phyloP scores from a whole-genome alignment of 2,888 invertebrate species.

The Oxycera nigricornis region DNA sequence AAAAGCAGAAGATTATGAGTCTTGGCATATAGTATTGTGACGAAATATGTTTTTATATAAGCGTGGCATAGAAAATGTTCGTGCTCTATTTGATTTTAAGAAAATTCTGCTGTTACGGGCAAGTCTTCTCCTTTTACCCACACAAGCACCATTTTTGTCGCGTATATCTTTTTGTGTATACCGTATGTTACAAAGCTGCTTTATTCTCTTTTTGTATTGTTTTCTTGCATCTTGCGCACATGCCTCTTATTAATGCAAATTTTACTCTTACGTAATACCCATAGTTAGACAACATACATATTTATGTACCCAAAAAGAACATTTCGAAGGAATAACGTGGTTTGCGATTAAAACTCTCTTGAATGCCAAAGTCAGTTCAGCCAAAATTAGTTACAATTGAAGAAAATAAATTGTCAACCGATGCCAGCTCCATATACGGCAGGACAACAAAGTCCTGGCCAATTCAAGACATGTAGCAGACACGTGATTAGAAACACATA shows the following conservation, averaged over 20 bases:
- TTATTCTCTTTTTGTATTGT: conserved; percentile 13
- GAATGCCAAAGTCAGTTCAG: too few relatives aligned
- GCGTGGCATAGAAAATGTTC: conserved; percentile 8
- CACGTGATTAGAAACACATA: too few relatives aligned
- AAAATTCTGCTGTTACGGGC: conserved; percentile 7
- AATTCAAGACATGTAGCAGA: too few relatives aligned
- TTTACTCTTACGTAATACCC: conserved; percentile 22
- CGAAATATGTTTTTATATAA: conserved; percentile 2
- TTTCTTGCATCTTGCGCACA: conserved; percentile 18
- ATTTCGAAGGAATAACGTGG: too few relatives aligned
- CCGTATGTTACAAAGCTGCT: conserved; percentile 11
- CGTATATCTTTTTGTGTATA: conserved; percentile 12
- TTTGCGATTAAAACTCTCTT: too few relatives aligned
- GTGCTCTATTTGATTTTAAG: conserved; percentile 29
- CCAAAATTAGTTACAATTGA: too few relatives aligned
- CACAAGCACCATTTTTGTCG: conserved; percentile 11
- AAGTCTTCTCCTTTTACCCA: background rate
- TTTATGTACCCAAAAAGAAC: too few relatives aligned
- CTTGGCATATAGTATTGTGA: background rate
- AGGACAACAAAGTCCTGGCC: too few relatives aligned
- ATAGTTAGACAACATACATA: background rate
- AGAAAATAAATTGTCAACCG: too few relatives aligned
- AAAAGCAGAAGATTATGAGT: conserved; percentile 11
- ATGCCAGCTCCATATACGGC: too few relatives aligned
- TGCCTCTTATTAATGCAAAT: conserved; percentile 14